phyloP scores from a whole-genome alignment of 2,113 vertebrate genomes.

The Psittacula cyanocephala region DNA sequence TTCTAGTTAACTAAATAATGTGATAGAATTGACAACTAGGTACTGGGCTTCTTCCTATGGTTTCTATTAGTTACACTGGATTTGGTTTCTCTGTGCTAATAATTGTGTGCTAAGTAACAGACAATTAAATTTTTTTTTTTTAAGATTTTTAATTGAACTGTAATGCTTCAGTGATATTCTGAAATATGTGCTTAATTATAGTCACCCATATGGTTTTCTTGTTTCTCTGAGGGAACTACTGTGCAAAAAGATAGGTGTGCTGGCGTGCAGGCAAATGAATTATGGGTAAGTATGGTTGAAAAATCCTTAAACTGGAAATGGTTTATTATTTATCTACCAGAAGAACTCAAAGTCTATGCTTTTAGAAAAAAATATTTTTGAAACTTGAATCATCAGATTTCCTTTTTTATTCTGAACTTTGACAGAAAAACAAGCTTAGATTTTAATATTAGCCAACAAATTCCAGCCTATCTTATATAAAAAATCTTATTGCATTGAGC shows the following conservation, averaged over 20 bases:
- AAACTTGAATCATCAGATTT: background rate
- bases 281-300: background rate
- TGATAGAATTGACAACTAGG: background rate
- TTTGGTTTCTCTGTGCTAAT: background rate
- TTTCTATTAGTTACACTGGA: background rate
- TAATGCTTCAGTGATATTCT: background rate
- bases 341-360: background rate
- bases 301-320: background rate
- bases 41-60: background rate
- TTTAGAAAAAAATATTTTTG: background rate
- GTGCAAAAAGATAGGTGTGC: background rate
- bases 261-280: background rate
- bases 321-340: background rate
- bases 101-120: background rate
- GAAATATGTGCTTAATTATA: background rate
- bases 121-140: background rate
- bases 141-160: background rate
- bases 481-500: background rate
- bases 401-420: background rate
- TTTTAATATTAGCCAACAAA: background rate
- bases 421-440: background rate
- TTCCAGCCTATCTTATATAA: background rate
- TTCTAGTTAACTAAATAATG: background rate
- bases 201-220: background rate
- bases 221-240: background rate